Percentiles rank a stretch among this genome's conserved stretches.
Conservation (phyloP, 1,140 invertebrate species). For the Chionoecetes opilio region DNA sequence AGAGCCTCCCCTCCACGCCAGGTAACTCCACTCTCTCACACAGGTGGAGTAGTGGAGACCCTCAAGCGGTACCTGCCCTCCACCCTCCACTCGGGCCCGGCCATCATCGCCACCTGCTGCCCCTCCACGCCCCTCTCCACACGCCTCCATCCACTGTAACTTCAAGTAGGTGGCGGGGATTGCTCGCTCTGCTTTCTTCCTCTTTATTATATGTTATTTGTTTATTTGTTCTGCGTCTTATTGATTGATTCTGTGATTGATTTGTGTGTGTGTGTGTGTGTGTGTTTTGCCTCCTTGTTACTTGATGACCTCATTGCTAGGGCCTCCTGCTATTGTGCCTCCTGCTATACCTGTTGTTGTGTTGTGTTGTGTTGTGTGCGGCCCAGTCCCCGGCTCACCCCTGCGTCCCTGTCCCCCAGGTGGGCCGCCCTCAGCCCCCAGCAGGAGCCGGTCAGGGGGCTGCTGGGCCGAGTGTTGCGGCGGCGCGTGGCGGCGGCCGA, state of each 20-base stretch:
- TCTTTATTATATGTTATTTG: neutral
- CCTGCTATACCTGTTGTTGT: neutral
- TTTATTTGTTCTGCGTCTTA: neutral
- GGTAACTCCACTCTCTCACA: no score
- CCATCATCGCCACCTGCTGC: conserved; percentile 75
- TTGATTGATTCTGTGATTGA: neutral
- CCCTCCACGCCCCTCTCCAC: conserved; percentile 67
- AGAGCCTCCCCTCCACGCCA: no score
- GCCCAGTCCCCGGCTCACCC: no score
- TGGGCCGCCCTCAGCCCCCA: conserved; percentile 64
- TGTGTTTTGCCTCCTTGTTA: neutral
- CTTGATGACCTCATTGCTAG: neutral
- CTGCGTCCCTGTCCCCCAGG: neutral
- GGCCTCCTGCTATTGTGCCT: neutral
- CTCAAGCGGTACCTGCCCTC: conserved; percentile 66
- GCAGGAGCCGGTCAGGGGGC: conserved; percentile 69
- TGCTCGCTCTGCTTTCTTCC: neutral
- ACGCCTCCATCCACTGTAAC: conserved; percentile 70
- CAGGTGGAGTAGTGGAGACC: conserved; percentile 72
- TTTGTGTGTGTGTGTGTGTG: conserved; percentile 1
- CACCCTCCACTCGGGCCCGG: conserved; percentile 60
- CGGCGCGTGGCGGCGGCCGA: conserved; percentile 69
- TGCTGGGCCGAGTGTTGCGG: conserved; percentile 64
- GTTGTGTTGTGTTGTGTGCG: neutral
- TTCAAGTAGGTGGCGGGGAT: conserved; percentile 50